Base-by-base conservation (phyloP, 64 coral and sea anemone genomes). In the Astreopora myriophthalma region DNA sequence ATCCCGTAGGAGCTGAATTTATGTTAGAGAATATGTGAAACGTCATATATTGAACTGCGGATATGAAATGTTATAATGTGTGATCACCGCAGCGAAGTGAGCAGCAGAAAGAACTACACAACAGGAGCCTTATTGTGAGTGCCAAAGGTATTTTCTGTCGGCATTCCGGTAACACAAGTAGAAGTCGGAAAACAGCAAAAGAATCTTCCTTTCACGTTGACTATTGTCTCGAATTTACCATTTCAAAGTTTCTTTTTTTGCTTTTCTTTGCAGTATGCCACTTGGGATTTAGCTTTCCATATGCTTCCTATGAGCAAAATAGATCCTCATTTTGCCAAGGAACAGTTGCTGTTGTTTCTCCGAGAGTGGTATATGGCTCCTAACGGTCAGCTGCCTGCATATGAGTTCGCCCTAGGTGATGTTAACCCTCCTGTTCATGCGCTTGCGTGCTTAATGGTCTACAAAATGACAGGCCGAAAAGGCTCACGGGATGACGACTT, bases 221-320 rank as follows among this genome's bases (percentile, higher is more conserved):
- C 6, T 44, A 44, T 44, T 44, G 6, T 58, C 52, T 58, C 16
- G 16, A 13, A 58, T 58, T 58, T 3, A 58, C 24, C 22, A 64
- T 16, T 22, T 64, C 61, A 58, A 11, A 12, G 23, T 64, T 64
- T 26, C 20, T 0, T 29, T 29, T 71, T 77, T 85, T 25, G 3
- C 0, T 3, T 55, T 8, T 3, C 16, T 19, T 55, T 55, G 51
- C 62, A 98, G 96, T 98, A 98, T 26, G 96, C 96, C 0, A 88
- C 96, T 3, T 98, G 96, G 96, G 96, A 98, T 73, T 79, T 98
- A n/a, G 96, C 96, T 13, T 98, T 98, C 71, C 96, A 98, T 34
- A 98, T 98, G 96, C 89, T 98, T 31, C 93, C 96, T 57, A 92
- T 98, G 31, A 86, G 86, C 55, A 98, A 98, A 73, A 88, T 98